phyloP scores from a whole-genome alignment of 2,888 invertebrate genomes.

The Cheiracanthium punctorium region DNA sequence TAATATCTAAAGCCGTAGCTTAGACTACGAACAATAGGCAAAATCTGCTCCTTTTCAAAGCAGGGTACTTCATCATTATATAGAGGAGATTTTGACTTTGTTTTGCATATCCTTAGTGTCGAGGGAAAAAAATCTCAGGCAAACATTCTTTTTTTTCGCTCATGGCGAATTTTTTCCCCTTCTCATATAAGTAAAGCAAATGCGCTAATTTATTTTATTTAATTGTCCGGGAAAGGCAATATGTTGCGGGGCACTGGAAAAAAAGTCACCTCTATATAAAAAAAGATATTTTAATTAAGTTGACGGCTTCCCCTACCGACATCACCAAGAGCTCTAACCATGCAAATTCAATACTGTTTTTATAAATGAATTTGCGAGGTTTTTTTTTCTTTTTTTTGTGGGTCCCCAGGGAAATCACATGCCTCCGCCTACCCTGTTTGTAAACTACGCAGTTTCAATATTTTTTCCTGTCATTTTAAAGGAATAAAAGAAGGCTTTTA shows the following conservation, averaged over 20 bases:
- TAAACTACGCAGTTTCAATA: too few species aligned
- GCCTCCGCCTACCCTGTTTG: background rate
- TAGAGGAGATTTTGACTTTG: conserved; percentile 21
- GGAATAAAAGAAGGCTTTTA: too few species aligned
- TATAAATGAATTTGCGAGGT: background rate
- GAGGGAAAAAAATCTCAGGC: background rate
- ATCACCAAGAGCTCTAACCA: background rate
- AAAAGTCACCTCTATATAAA: background rate
- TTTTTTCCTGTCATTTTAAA: too few species aligned
- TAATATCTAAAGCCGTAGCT: too few species aligned
- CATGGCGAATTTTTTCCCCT: background rate
- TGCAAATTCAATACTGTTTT: background rate
- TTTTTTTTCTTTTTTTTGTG: background rate
- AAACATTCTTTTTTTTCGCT: background rate
- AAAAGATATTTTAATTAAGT: background rate
- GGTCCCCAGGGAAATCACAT: background rate
- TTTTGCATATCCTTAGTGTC: conserved; percentile 39
- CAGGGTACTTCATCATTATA: background rate
- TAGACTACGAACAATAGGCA: background rate
- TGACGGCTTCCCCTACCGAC: background rate
- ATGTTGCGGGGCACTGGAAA: conserved; percentile 10
- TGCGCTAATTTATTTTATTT: conserved; percentile 44
- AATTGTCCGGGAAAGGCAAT: conserved; percentile 43
- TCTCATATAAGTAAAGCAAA: conserved; percentile 13
- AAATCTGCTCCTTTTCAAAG: conserved; percentile 25